Evolutionary conservation across 2,797 vertebrate species (phyloP).

Genomic region (Coilia nasus): DNA sequence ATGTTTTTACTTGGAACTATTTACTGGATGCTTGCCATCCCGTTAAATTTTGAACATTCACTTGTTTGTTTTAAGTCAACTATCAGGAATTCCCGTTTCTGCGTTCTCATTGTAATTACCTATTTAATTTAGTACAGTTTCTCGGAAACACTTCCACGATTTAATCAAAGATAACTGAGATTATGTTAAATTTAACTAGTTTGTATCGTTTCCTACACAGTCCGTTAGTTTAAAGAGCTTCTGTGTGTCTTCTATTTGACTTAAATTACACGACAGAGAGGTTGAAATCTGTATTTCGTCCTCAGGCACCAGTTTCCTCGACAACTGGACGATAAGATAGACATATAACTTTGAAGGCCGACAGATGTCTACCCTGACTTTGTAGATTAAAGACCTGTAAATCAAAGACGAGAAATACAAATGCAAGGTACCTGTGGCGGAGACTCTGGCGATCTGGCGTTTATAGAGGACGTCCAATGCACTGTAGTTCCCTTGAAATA

Average conservation of each 20-base stretch:
- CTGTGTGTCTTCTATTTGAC: neutral
- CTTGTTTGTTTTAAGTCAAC: conserved; percentile 42
- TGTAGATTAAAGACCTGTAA: conserved; percentile 50
- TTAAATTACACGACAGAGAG: neutral
- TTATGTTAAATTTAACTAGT: neutral
- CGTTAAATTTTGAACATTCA: conserved; percentile 61
- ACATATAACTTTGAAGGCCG: conserved; percentile 36
- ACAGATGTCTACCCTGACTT: conserved; percentile 46
- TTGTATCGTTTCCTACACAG: neutral
- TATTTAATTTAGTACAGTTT: conserved; percentile 21
- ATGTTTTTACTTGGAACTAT: conserved; percentile 80
- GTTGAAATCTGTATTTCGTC: neutral
- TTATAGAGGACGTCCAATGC: conserved; percentile 50
- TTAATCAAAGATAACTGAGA: conserved; percentile 1
- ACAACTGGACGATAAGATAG: conserved; percentile 43
- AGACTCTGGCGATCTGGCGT: conserved; percentile 49
- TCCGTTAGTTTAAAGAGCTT: neutral
- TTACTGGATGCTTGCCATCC: conserved; percentile 75
- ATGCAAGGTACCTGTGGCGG: conserved; percentile 56
- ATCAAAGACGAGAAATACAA: conserved; percentile 49
- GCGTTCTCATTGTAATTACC: conserved; percentile 7
- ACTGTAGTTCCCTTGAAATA: conserved; percentile 62
- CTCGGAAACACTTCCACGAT: conserved; percentile 31
- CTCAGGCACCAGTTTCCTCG: conserved; percentile 33
- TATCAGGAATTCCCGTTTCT: conserved; percentile 20